A percentile compares a stretch with the other conserved stretches of the same genome.
These are phyloP conservation scores for Vulpes lagopus DNA, from an alignment of 2,113 vertebrate species.

Conservation along the genomic window DNA sequence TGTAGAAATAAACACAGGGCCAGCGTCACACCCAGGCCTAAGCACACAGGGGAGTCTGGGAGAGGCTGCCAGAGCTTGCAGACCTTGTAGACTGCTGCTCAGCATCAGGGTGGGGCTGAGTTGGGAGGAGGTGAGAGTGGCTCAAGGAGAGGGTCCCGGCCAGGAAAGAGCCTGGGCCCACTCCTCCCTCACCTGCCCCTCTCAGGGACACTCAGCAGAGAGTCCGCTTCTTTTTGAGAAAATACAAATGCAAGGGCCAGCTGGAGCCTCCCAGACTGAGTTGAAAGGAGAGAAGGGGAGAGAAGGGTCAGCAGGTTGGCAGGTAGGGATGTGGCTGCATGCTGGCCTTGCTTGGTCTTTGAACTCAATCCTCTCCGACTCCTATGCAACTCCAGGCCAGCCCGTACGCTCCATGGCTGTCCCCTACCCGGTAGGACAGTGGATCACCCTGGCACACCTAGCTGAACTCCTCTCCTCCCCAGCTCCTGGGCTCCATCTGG, in stretches of 20 bases:
- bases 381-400: neutral
- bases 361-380: neutral
- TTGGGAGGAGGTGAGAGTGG: constrained; percentile 40
- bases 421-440: neutral
- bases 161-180: neutral
- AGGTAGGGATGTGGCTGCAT: neutral
- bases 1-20: constrained; percentile 60
- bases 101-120: constrained; percentile 10
- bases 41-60: constrained; percentile 67
- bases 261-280: neutral
- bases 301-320: neutral
- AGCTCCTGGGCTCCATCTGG: neutral
- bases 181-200: constrained; percentile 42
- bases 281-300: neutral
- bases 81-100: constrained; percentile 43
- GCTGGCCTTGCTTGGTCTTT: neutral
- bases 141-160: neutral
- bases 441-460: neutral
- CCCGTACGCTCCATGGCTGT: too few species aligned
- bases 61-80: constrained; percentile 44
- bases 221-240: neutral
- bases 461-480: neutral
- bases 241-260: neutral
- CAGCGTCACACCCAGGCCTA: constrained; percentile 77
- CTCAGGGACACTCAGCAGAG: neutral